Base-by-base conservation (phyloP, 2,797 vertebrate species). In the Melanotaenia boesemani region DNA sequence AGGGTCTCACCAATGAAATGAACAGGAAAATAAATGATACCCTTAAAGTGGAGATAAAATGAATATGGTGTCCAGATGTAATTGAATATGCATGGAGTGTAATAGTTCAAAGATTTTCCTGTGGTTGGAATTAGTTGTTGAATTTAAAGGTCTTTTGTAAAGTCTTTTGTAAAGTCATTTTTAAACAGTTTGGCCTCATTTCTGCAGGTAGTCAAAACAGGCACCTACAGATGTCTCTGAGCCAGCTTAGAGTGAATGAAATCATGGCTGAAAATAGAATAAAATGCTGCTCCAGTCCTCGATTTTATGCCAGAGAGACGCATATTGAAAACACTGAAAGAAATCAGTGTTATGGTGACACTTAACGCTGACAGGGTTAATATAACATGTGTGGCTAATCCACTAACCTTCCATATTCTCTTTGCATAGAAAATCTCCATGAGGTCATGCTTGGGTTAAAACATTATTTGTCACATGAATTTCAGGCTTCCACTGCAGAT, bases 391-490 rank as follows among this genome's bases (percentile, higher is more conserved):
- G 73, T 74, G 39, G 46, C 63, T 81, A 74, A 84, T 71, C 36
- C 4, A 48, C 70, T 54, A 73, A 74, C 67, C 63, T 26, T 58
- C 46, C 18, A 58, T 48, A 22, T 60, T 67, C 63, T 22, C 64
- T 64, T 18, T 58, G 52, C n/a, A n/a, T 58, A 15, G 34, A 79
- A 69, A 64, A 48, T 12, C 79, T 36, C 72, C 70, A 77, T 1
- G 28, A 65, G 74, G 63, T 84, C 80, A 64, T 60, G 72, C 65
- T 84, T 76, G 39, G 72, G 72, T 82, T 83, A 50, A 77, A 67
- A 81, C 60, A 77, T 44, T 63, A 78, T 87, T 82, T 83, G 78
- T 82, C 81, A 81, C 71, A 54, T 76, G 55, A 18, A 88, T 88
- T 85, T 84, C 72, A 81, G 44, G 79, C 83, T 67, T 76, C 9